These are phyloP conservation scores for Nematostella vectensis DNA, from an alignment of 92 coral and sea anemone species.

Conservation along the genomic window DNA sequence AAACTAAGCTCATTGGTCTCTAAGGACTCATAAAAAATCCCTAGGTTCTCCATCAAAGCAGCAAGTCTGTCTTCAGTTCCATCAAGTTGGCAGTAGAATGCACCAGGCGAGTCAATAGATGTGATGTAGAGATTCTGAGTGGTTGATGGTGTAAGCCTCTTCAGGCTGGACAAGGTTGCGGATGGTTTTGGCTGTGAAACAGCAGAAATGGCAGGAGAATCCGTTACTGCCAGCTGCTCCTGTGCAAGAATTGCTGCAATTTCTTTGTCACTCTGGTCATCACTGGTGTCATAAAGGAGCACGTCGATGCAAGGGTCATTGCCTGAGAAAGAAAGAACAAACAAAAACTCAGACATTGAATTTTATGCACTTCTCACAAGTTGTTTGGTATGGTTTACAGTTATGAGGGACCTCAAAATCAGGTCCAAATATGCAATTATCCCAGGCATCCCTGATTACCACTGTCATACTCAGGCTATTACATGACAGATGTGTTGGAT, in stretches of 20 bases:
- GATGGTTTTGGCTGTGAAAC: constrained; percentile 6
- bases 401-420: too few species aligned
- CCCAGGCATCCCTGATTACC: too few species aligned
- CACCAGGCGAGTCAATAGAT: constrained; percentile 60
- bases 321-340: constrained; percentile 12
- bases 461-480: too few species aligned
- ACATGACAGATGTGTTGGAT: too few species aligned
- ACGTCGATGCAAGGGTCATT: constrained; percentile 34
- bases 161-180: constrained; percentile 22
- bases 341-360: too few species aligned
- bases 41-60: constrained; percentile 52
- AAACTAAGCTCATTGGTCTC: constrained; percentile 15
- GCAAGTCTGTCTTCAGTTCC: constrained; percentile 62
- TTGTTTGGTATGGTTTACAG: too few species aligned
- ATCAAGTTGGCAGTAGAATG: constrained; percentile 66
- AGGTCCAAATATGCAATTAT: too few species aligned
- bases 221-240: constrained; percentile 42
- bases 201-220: neutral
- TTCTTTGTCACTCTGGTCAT: constrained; percentile 61
- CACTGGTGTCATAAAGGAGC: constrained; percentile 63
- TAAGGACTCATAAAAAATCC: constrained; percentile 43
- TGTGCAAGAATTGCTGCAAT: constrained; percentile 50
- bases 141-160: constrained; percentile 18
- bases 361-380: too few species aligned
- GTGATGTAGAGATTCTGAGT: constrained; percentile 60